Conservation (phyloP, 2,888 invertebrate species). For the Pyrgus malvae region DNA sequence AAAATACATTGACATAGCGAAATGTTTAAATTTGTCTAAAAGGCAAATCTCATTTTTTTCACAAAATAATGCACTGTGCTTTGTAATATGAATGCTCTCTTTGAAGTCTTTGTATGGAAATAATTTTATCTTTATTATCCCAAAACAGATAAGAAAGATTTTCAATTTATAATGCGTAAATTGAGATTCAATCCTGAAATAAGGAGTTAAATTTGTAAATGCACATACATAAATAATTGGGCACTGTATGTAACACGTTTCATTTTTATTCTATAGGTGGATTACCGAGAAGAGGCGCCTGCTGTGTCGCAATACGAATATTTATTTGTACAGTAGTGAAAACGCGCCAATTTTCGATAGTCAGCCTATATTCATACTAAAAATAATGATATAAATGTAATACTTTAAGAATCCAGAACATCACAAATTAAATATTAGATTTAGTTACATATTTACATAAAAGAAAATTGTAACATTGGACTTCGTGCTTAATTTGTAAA, state of each 20-base stretch:
- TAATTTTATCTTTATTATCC: background rate
- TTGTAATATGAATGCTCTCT: constrained; percentile 7
- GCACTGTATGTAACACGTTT: background rate
- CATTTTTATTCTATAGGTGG: too few species aligned
- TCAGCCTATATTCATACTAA: background rate
- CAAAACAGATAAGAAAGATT: background rate
- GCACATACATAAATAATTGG: too few species aligned
- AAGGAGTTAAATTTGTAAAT: background rate
- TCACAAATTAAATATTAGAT: constrained; percentile 49
- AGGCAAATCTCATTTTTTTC: constrained; percentile 24
- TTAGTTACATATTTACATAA: constrained; percentile 70
- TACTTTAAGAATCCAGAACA: background rate
- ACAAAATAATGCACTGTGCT: constrained; percentile 19
- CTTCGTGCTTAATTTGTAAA: background rate
- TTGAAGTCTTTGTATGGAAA: background rate
- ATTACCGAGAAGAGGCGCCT: too few species aligned
- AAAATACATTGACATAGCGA: constrained; percentile 17
- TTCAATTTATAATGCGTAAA: background rate
- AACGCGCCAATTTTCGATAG: too few species aligned
- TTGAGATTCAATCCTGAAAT: background rate
- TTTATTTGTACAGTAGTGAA: too few species aligned
- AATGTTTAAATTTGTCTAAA: constrained; percentile 16
- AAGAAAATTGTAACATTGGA: constrained; percentile 11
- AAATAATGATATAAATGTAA: background rate
- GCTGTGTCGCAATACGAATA: too few species aligned